Evolutionary conservation across 2,888 invertebrate genomes (phyloP).

Genomic region (Cheilosia pagana): DNA sequence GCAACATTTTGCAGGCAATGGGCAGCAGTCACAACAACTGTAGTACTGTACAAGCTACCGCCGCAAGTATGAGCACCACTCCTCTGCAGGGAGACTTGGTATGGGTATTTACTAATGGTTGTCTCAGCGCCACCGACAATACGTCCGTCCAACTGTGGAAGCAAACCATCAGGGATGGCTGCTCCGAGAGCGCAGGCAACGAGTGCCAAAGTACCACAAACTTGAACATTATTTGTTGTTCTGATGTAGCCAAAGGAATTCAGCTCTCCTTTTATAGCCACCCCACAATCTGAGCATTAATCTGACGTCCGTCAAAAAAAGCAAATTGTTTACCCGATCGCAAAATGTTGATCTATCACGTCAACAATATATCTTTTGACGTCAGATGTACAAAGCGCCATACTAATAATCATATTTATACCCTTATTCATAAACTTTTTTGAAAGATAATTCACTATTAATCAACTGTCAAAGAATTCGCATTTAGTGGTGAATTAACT

Average conservation of each 20-base stretch:
- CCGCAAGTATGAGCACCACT: constrained; percentile 84
- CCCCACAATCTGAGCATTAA: not conserved
- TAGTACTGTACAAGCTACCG: constrained; percentile 83
- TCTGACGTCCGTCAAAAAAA: not conserved
- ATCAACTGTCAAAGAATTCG: too few species aligned
- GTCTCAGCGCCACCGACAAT: constrained; percentile 75
- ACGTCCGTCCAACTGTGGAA: constrained; percentile 68
- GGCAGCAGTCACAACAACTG: constrained; percentile 85
- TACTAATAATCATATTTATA: too few species aligned
- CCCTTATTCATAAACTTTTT: too few species aligned
- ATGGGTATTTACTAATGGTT: constrained; percentile 65
- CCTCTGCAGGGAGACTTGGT: constrained; percentile 62
- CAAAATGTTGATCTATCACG: too few species aligned
- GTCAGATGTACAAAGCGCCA: too few species aligned
- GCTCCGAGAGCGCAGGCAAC: constrained; percentile 78
- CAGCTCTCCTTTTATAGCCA: constrained; percentile 14
- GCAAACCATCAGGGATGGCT: constrained; percentile 76
- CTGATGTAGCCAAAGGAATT: constrained; percentile 4
- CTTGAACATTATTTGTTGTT: constrained; percentile 30
- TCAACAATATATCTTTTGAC: too few species aligned
- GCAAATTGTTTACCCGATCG: not conserved
- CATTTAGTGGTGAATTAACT: too few species aligned
- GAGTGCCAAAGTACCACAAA: constrained; percentile 67
- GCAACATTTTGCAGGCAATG: constrained; percentile 83
- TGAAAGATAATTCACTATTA: too few species aligned